Percentiles rank a stretch among this genome's conserved stretches.
Conservation (phyloP, 2,113 vertebrate species). For the Urocolius indicus region DNA sequence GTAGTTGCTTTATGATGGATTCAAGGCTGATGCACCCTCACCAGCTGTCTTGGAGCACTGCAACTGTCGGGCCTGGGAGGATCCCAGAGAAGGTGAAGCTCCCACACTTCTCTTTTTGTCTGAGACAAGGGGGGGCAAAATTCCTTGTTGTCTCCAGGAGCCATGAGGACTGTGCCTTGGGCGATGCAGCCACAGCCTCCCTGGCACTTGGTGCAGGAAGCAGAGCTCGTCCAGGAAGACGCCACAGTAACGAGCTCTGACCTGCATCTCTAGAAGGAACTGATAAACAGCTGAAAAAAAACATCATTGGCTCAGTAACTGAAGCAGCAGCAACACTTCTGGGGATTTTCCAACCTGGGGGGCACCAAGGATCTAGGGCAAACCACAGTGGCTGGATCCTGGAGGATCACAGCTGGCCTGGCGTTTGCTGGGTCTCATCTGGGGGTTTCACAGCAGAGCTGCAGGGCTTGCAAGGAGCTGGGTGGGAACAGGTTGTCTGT, state of each 20-base stretch:
- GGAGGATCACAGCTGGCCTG: not conserved
- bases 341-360: not conserved
- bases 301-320: not conserved
- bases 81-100: not conserved
- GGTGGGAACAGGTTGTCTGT: not conserved
- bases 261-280: not conserved
- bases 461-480: not conserved
- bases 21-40: not conserved
- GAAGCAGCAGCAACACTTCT: not conserved
- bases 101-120: not conserved
- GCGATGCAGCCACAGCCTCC: not conserved
- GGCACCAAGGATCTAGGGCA: not conserved
- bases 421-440: not conserved
- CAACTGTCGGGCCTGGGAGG: not conserved
- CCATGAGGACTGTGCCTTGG: not conserved
- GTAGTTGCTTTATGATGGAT: not conserved
- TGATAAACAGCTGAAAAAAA: not conserved
- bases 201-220: constrained; percentile 45
- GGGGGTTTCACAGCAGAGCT: not conserved
- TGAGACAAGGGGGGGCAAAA: not conserved
- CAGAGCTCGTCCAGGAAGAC: not conserved
- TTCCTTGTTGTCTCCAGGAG: not conserved
- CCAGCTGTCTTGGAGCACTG: not conserved
- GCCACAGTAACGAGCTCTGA: constrained; percentile 17
- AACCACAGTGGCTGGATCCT: not conserved